These are phyloP conservation scores for Nestor notabilis DNA, from an alignment of 2,113 vertebrate genomes.

Conservation along the genomic window DNA sequence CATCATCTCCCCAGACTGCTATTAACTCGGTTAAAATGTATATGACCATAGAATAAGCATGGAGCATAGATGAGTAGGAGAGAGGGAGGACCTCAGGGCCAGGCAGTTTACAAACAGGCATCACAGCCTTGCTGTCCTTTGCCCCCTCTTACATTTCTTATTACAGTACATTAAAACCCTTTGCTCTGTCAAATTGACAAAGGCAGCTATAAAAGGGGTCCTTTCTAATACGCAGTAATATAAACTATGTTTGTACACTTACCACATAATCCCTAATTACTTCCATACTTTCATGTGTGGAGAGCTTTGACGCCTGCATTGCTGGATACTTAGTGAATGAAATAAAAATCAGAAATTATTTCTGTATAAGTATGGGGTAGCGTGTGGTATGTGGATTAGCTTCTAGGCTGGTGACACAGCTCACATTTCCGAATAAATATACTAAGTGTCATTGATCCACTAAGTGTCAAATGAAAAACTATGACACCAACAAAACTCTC, in stretches of 20 bases:
- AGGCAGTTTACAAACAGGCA: slow-evolving; percentile 48
- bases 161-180: slow-evolving; percentile 68
- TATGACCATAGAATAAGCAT: neutral
- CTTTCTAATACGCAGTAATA: slow-evolving; percentile 61
- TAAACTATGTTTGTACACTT: slow-evolving; percentile 67
- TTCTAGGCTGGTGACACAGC: slow-evolving; percentile 51
- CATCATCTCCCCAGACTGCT: neutral
- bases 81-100: slow-evolving; percentile 32
- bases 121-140: slow-evolving; percentile 56
- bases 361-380: slow-evolving; percentile 39
- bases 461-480: slow-evolving; percentile 74
- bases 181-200: slow-evolving; percentile 67
- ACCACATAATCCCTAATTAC: slow-evolving; percentile 74
- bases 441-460: slow-evolving; percentile 76
- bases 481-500: slow-evolving; percentile 77
- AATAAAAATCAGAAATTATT: slow-evolving; percentile 66
- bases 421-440: slow-evolving; percentile 74
- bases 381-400: slow-evolving; percentile 34
- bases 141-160: slow-evolving; percentile 63
- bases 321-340: slow-evolving; percentile 66
- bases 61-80: neutral
- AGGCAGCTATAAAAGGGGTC: slow-evolving; percentile 66
- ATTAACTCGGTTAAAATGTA: neutral
- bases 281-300: slow-evolving; percentile 68
- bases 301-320: slow-evolving; percentile 67